Evolutionary conservation across 1,140 invertebrate species (phyloP), one percentile per base, ranked within the genome.

Genomic region (Dreissena polymorpha): DNA sequence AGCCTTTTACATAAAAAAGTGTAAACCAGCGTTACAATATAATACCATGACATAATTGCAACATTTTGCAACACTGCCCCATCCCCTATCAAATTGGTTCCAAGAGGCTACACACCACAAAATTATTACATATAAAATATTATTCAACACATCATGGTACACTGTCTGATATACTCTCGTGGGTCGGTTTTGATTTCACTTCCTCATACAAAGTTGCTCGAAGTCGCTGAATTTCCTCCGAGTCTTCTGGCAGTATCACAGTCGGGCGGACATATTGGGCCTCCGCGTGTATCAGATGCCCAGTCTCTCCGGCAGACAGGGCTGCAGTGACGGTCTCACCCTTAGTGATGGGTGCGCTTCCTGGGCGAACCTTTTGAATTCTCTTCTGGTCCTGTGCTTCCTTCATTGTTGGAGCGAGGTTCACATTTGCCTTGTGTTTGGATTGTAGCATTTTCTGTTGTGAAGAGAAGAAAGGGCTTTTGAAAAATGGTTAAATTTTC

Each of bases 341-440:
- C 57, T 83, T 83, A 29, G 81, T 83, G 27, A 83, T 76, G 16
- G 81, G 81, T 39, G 81, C 81, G 57, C 81, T 83, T 21, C 81
- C 81, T 18, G 81, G 81, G 10, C 81, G 72, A 10, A 50, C 50
- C 68, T 83, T 83, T 60, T 71, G 81, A 50, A 50, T n/a, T n/a
- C 72, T 50, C 49, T 83, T 23, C 49, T 76, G 67, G 23, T 76
- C 72, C 18, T 83, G 71, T n/a, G 74, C 69, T 68, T 83, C 73
- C 53, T 76, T 69, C 72, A 76, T 39, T 14, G 71, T 65, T 13
- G 81, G 81, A 7, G 72, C 67, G 5, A 83, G 55, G 63, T 29
- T 83, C 2, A 83, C 51, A 7, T 83, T 64, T 25, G 81, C 81
- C 18, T 83, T 83, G 39, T 83, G 72, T 27, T 83, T 83, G 7